Conservation (phyloP, 92 coral and sea anemone genomes). For the Bergia sp. region DNA sequence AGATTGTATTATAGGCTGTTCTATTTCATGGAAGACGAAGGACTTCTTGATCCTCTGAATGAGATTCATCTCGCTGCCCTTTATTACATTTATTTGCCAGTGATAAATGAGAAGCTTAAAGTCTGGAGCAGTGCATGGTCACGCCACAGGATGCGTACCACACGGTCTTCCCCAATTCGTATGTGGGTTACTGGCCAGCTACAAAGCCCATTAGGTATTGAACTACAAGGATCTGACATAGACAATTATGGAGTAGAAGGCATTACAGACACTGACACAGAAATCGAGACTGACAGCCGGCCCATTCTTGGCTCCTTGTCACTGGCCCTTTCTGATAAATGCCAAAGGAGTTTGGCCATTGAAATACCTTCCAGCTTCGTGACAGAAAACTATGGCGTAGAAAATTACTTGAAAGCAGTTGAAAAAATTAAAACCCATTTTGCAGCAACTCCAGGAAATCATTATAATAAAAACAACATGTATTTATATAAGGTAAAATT, state of each 20-base stretch:
- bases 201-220: constrained; percentile 70
- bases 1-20: constrained; percentile 61
- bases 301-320: constrained; percentile 50
- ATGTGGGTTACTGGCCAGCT: constrained; percentile 78
- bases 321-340: constrained; percentile 47
- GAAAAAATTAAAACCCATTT: constrained; percentile 48
- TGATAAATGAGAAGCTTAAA: constrained; percentile 58
- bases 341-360: constrained; percentile 39
- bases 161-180: constrained; percentile 64
- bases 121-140: constrained; percentile 74
- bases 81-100: constrained; percentile 57
- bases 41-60: constrained; percentile 70
- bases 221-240: constrained; percentile 41
- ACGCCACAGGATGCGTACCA: constrained; percentile 73
- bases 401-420: constrained; percentile 61
- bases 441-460: constrained; percentile 25
- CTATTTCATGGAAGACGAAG: constrained; percentile 77
- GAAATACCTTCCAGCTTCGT: constrained; percentile 46
- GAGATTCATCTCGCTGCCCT: constrained; percentile 65
- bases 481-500: neutral
- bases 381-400: constrained; percentile 58
- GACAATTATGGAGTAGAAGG: constrained; percentile 63
- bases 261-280: constrained; percentile 47
- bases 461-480: constrained; percentile 22
- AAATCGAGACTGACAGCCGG: constrained; percentile 50